Evolutionary conservation across 1,140 invertebrate species (phyloP).

Genomic region (Euwallacea similis): DNA sequence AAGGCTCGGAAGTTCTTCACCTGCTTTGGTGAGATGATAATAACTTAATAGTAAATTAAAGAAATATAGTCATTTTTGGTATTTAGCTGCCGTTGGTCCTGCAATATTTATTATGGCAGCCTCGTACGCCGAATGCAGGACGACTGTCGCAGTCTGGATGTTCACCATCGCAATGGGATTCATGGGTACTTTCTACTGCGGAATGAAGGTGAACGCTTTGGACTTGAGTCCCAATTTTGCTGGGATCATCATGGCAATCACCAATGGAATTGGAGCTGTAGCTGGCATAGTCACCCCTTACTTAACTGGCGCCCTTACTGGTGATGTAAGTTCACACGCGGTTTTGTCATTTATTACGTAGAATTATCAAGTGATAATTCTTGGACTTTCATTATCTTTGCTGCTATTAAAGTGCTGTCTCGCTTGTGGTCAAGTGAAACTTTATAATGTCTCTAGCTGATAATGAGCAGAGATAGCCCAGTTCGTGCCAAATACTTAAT

Average conservation of each 20-base stretch:
- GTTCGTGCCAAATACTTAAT: too few relatives aligned
- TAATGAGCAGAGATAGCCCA: too few relatives aligned
- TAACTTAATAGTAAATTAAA: not conserved
- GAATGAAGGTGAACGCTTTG: slow-evolving; percentile 79
- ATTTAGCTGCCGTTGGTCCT: slow-evolving; percentile 70
- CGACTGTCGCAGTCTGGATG: slow-evolving; percentile 62
- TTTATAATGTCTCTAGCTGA: too few relatives aligned
- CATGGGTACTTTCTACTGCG: slow-evolving; percentile 77
- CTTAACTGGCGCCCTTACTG: slow-evolving; percentile 74
- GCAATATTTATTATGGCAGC: slow-evolving; percentile 79
- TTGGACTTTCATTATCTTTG: too few relatives aligned
- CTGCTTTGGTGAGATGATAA: slow-evolving; percentile 60
- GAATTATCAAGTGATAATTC: too few relatives aligned
- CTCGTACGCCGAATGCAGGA: slow-evolving; percentile 78
- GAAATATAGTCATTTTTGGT: slow-evolving; percentile 38
- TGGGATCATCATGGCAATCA: slow-evolving; percentile 80
- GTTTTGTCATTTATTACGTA: too few relatives aligned
- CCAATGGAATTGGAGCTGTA: slow-evolving; percentile 81
- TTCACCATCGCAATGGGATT: slow-evolving; percentile 74
- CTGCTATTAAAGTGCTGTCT: too few relatives aligned
- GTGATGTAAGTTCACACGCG: slow-evolving; percentile 59
- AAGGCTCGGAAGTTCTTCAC: slow-evolving; percentile 73
- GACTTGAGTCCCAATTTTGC: slow-evolving; percentile 84
- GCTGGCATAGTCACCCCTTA: slow-evolving; percentile 81
- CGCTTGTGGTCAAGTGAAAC: too few relatives aligned